These are phyloP conservation scores for Rotaria sp. DNA, from an alignment of 2,888 invertebrate genomes.

Conservation along the genomic window DNA sequence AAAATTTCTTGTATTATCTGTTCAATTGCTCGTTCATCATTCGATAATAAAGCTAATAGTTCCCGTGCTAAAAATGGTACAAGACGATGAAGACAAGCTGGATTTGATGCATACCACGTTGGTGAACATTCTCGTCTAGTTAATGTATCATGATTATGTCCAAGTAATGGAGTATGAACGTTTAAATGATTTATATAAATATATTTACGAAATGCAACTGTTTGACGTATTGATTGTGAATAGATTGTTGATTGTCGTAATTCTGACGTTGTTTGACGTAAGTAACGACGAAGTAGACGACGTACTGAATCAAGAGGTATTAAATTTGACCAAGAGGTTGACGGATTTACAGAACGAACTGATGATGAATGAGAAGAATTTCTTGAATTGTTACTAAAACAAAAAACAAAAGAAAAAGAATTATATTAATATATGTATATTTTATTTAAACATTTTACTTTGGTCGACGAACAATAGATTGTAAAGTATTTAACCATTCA, in stretches of 20 bases:
- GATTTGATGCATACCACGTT: conserved; percentile 59
- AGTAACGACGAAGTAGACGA: background rate
- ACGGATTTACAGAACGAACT: background rate
- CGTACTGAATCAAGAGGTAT: background rate
- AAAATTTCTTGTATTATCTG: background rate
- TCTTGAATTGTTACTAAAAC: background rate
- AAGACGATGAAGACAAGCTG: conserved; percentile 71
- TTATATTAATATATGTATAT: background rate
- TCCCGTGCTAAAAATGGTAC: conserved; percentile 77
- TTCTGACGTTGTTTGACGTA: conserved; percentile 23
- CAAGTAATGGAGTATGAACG: background rate
- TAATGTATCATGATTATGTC: background rate
- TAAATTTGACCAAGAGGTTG: background rate
- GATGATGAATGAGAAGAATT: background rate
- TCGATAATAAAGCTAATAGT: conserved; percentile 65
- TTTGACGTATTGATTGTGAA: background rate
- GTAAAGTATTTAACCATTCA: background rate
- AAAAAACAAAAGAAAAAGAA: background rate
- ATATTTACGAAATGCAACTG: conserved; percentile 26
- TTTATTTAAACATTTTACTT: background rate
- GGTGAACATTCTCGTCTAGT: conserved; percentile 46
- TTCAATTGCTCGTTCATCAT: conserved; percentile 46
- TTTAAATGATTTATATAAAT: conserved; percentile 5
- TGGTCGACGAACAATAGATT: background rate
- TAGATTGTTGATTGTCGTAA: conserved; percentile 6